Base-by-base conservation (phyloP, 2,888 invertebrate genomes). In the Dynastes maya region DNA sequence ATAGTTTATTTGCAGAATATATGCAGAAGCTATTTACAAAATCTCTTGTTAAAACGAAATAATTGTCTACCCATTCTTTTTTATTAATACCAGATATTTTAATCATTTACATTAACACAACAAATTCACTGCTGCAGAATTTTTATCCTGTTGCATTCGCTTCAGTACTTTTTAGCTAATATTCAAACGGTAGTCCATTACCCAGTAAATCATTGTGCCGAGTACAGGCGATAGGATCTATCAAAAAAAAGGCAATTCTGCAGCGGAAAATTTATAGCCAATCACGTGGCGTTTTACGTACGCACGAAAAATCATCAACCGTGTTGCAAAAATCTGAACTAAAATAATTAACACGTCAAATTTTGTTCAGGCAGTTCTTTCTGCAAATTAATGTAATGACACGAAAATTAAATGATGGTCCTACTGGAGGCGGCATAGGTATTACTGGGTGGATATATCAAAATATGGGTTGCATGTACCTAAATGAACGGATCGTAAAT, bases 321-420 rank as follows among this genome's bases (percentile, higher is more conserved):
- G 29, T 29, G 49, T 32, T 68, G 51, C 16, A 74, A 74, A 61
- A 74, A 40, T 61, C 72, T 45, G 45, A 61, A 45, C 72, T 27
- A 61, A 74, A 74, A 74, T 74, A 61, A 74, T 74, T 58, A 74
- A 74, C 72, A 49, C 72, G 37, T 55, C 27, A 45, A 45, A 61
- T 74, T 74, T 74, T 74, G 29, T 27, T 51, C 16, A 2, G 29
- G n/a, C 0, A 29, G 11, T 74, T 74, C 13, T 61, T 61, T 29
- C 61, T 37, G 61, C n/a, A 61, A 74, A 74, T 74, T 74, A 74
- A 74, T 49, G 72, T 61, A 74, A 74, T 74, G 27, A 74, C 72
- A 61, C 61, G 72, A 74, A 74, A 74, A 74, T 74, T 61, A 74
- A 74, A 74, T 74, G 72, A 74, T 45, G 72, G 61, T 29, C 4